Evolutionary conservation across 2,888 invertebrate genomes (phyloP).

Genomic region (Apamea epomidion): DNA sequence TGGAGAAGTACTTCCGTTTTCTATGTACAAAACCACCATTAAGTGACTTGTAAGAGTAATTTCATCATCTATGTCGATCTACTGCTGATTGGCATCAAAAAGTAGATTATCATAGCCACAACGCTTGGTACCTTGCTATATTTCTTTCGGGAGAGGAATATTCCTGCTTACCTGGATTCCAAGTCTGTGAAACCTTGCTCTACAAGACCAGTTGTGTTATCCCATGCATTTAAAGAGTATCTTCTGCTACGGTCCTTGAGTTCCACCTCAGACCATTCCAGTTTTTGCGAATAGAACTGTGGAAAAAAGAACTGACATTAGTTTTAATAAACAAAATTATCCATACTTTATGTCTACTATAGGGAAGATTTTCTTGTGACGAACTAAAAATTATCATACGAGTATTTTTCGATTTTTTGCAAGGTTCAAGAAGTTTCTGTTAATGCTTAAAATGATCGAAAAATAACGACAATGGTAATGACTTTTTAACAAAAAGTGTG

Average conservation of each 20-base stretch:
- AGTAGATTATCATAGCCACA: neutral
- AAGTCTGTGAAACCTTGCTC: conserved; percentile 92
- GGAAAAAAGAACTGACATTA: conserved; percentile 19
- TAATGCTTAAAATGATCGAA: conserved; percentile 12
- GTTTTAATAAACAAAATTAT: neutral
- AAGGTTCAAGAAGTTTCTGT: neutral
- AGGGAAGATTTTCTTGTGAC: neutral
- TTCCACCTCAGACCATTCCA: conserved; percentile 79
- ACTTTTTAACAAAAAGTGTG: conserved; percentile 27
- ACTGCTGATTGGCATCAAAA: neutral
- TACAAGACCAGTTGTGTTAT: conserved; percentile 91
- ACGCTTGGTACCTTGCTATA: neutral
- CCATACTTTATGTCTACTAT: no score
- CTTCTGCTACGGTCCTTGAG: conserved; percentile 73
- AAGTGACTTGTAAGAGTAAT: neutral
- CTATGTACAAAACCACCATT: neutral
- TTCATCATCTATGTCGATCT: neutral
- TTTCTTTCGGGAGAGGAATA: neutral
- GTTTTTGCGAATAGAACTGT: conserved; percentile 83
- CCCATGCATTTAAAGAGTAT: conserved; percentile 91
- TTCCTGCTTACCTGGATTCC: conserved; percentile 81
- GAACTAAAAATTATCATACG: neutral
- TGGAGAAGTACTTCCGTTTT: neutral
- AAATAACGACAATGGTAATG: conserved; percentile 23
- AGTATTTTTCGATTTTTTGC: neutral